Evolutionary conservation across 2,888 invertebrate genomes (phyloP).

Genomic region (Drosophila recens): DNA sequence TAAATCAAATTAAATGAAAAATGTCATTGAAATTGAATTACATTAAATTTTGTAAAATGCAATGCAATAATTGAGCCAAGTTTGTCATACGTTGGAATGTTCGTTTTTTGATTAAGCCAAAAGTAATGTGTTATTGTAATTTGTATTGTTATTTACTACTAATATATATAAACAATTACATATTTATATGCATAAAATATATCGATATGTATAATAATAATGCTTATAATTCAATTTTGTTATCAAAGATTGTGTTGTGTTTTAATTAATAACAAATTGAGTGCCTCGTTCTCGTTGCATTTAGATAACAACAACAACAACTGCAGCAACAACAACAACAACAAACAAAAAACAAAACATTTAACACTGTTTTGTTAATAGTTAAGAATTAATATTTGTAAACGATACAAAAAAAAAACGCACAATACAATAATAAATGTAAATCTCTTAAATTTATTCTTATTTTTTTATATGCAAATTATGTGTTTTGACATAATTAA

Average conservation of each 20-base stretch:
- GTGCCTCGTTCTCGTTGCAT: constrained; percentile 75
- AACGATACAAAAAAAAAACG: constrained; percentile 34
- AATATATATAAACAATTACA: constrained; percentile 45
- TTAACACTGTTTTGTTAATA: constrained; percentile 43
- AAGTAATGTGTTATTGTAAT: constrained; percentile 80
- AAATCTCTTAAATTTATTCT: constrained; percentile 40
- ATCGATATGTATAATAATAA: constrained; percentile 36
- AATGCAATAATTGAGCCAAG: constrained; percentile 64
- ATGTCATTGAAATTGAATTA: background rate
- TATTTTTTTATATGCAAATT: constrained; percentile 46
- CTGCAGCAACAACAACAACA: constrained; percentile 18
- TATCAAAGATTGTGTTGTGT: constrained; percentile 51
- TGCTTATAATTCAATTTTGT: constrained; percentile 65
- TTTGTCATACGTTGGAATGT: constrained; percentile 52
- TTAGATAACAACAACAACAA: constrained; percentile 56
- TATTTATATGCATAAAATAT: constrained; percentile 32
- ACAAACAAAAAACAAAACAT: constrained; percentile 26
- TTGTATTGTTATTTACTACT: constrained; percentile 78
- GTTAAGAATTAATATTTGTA: constrained; percentile 45
- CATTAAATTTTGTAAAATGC: constrained; percentile 6
- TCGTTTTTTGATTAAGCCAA: constrained; percentile 77
- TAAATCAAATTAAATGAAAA: constrained; percentile 27
- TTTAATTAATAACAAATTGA: constrained; percentile 62
- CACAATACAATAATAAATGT: constrained; percentile 66
- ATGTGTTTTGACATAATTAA: constrained; percentile 48